Evolutionary conservation across 2,797 vertebrate genomes (phyloP).

Genomic region (Coregonus sp.): DNA sequence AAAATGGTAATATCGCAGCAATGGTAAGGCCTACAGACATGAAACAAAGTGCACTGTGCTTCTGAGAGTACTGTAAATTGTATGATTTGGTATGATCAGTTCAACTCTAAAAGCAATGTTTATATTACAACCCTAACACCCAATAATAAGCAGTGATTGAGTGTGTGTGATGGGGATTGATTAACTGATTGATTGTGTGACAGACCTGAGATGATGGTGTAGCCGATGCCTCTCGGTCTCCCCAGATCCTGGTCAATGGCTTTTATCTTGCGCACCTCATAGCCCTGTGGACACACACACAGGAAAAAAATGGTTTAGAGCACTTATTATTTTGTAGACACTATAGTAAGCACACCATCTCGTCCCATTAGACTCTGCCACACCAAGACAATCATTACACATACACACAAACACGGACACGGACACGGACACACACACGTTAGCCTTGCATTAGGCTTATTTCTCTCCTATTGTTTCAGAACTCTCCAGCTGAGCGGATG

Average conservation of each 20-base stretch:
- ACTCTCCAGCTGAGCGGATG: constrained; percentile 32
- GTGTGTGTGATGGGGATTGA: constrained; percentile 44
- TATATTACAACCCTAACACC: too few relatives aligned
- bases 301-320: neutral
- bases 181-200: constrained; percentile 68
- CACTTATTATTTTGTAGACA: too few relatives aligned
- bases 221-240: constrained; percentile 90
- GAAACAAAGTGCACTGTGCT: too few relatives aligned
- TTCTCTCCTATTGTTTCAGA: constrained; percentile 52
- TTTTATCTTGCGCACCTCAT: constrained; percentile 88
- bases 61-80: too few relatives aligned
- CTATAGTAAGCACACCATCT: too few relatives aligned
- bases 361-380: too few relatives aligned
- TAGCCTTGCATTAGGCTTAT: constrained; percentile 44
- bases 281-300: constrained; percentile 76
- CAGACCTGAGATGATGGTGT: constrained; percentile 92
- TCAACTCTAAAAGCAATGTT: too few relatives aligned
- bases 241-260: constrained; percentile 97
- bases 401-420: neutral
- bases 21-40: too few relatives aligned
- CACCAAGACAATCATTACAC: neutral
- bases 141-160: constrained; percentile 34
- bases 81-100: too few relatives aligned
- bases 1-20: too few relatives aligned
- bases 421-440: constrained; percentile 4